phyloP scores from a whole-genome alignment of 2,113 vertebrate species.

The Podarcis muralis region DNA sequence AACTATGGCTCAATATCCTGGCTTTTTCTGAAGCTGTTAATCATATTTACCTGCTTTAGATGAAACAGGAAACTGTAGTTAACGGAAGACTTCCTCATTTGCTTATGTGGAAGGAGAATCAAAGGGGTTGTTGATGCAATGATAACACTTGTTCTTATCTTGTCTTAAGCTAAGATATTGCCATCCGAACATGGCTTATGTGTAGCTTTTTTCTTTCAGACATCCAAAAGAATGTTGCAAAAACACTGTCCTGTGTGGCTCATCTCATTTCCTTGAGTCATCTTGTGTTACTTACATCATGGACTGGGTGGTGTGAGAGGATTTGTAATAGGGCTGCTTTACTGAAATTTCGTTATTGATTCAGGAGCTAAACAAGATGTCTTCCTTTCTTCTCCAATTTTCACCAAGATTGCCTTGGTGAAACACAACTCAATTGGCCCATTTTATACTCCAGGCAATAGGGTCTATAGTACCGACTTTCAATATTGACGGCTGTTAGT shows the following conservation, averaged over 20 bases:
- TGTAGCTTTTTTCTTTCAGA: neutral
- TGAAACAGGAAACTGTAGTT: neutral
- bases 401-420: too few relatives aligned
- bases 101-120: neutral
- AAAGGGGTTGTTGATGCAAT: neutral
- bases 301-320: neutral
- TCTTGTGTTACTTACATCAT: too few relatives aligned
- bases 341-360: neutral
- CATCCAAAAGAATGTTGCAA: neutral
- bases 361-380: neutral
- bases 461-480: too few relatives aligned
- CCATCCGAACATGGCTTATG: neutral
- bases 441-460: too few relatives aligned
- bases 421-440: too few relatives aligned
- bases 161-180: neutral
- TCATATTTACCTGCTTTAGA: neutral
- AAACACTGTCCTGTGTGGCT: neutral
- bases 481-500: too few relatives aligned
- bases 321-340: neutral
- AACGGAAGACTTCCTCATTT: neutral
- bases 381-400: too few relatives aligned
- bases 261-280: neutral
- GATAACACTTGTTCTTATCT: neutral
- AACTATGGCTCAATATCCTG: neutral
- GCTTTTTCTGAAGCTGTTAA: neutral